Evolutionary conservation across 2,888 invertebrate species (phyloP).

Genomic region (Dichetophora obliterata): DNA sequence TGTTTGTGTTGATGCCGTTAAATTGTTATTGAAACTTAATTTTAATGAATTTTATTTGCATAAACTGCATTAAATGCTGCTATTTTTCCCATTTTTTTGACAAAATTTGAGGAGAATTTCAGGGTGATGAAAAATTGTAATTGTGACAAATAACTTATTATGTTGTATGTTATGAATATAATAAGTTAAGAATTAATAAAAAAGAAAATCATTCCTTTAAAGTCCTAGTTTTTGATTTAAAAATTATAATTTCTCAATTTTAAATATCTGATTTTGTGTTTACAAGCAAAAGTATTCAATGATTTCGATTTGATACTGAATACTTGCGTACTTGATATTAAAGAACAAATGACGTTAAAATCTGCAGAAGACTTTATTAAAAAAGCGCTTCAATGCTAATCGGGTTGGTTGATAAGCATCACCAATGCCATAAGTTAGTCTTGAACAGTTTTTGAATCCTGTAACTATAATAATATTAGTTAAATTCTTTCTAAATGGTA

Average conservation of each 20-base stretch:
- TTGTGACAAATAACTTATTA: neutral
- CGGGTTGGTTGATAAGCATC: neutral
- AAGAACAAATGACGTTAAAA: neutral
- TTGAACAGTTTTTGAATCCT: neutral
- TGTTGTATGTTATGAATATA: no score
- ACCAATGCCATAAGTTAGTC: neutral
- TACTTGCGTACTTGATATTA: no score
- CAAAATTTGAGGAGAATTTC: neutral
- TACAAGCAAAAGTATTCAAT: no score
- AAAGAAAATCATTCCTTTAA: no score
- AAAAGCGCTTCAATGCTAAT: no score
- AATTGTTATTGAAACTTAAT: neutral
- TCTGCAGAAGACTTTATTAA: neutral
- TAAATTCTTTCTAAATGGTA: neutral
- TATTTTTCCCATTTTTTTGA: neutral
- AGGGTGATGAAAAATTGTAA: neutral
- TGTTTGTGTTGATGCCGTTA: neutral
- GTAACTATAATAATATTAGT: neutral
- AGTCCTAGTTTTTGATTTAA: no score
- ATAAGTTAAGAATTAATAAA: no score
- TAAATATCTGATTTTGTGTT: no score
- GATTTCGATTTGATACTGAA: no score
- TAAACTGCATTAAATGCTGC: neutral
- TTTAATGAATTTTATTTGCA: conserved; percentile 3
- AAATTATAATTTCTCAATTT: no score